Evolutionary conservation across 2,888 invertebrate species (phyloP), one percentile per base, ranked within the genome.

Genomic region (Thymelicus acteon): DNA sequence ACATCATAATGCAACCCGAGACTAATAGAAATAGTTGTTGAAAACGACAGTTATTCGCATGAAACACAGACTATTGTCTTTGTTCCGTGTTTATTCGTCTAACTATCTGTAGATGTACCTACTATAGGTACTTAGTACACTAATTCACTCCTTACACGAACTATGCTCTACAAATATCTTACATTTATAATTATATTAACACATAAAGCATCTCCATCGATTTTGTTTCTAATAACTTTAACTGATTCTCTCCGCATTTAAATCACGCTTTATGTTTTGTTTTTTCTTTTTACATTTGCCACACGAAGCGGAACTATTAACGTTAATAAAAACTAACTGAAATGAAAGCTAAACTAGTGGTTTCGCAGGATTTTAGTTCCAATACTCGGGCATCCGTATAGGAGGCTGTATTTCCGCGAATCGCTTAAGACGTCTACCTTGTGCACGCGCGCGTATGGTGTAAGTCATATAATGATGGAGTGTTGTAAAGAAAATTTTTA

Each of bases 381-480:
- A 57, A 57, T 31, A 57, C 31, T 6, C 57, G 31, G 24, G 54
- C 57, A 57, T 57, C 57, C 57, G 57, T 37, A 57, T 57, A 31
- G 31, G 72, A 64, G 64, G 60, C 66, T 60, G 44, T 60, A 67
- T 48, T 65, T 63, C 61, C 31, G 24, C 39, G 31, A 31, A 47
- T 54, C 62, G 68, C 61, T 49, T 68, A 68, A 72, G 60, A 44
- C 60, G 58, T 57, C 57, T 13, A 57, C 57, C 57, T 57, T 57
- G 37, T 57, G 57, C 57, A 52, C 15, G 52, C 68, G 73, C 66
- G 67, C 54, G 72, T 49, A 60, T 73, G 52, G 31, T 13, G 6
- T 12, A 57, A 37, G 31, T 57, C 13, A 57, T 12, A 57, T 13
- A 13, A 57, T 15, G 57, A 37, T 37, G 24, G 24, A 54, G 31